Percentiles rank a stretch among this genome's conserved stretches.
These are phyloP conservation scores for Pica pica DNA, from an alignment of 2,113 vertebrate species.

Conservation along the genomic window DNA sequence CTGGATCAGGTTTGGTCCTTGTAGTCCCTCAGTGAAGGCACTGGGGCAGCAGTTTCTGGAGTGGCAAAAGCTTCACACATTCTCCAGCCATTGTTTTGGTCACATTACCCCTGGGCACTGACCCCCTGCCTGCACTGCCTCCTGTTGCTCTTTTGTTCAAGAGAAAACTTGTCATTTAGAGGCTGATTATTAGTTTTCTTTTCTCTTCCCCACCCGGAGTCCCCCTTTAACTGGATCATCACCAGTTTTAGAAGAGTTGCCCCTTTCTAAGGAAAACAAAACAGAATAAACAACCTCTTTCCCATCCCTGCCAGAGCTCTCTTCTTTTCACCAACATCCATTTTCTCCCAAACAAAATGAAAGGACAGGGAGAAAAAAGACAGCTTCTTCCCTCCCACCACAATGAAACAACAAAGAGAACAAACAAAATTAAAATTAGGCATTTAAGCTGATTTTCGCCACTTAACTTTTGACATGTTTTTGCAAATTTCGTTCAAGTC, in stretches of 20 bases:
- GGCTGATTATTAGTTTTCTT: conserved; percentile 66
- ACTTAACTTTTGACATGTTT: conserved; percentile 60
- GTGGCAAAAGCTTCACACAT: conserved; percentile 22
- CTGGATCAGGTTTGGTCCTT: neutral
- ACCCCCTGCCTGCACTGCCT: conserved; percentile 17
- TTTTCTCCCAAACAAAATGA: conserved; percentile 21
- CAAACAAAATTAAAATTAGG: conserved; percentile 62
- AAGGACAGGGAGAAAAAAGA: conserved; percentile 10
- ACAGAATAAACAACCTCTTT: conserved; percentile 61
- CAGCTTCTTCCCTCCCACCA: conserved; percentile 31
- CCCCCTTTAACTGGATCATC: conserved; percentile 58
- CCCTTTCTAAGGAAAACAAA: conserved; percentile 64
- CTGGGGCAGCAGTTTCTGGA: conserved; percentile 23
- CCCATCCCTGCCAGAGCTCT: conserved; percentile 17
- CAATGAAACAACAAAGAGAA: conserved; percentile 53
- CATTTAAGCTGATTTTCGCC: conserved; percentile 65
- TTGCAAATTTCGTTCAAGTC: conserved; percentile 42
- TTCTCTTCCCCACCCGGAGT: conserved; percentile 25
- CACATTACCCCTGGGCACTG: conserved; percentile 37
- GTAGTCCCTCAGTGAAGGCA: neutral
- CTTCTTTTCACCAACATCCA: conserved; percentile 44
- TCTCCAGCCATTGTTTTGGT: conserved; percentile 36
- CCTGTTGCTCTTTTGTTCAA: conserved; percentile 67
- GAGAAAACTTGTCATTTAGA: conserved; percentile 53
- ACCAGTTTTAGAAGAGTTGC: conserved; percentile 52